Evolutionary conservation across 2,797 vertebrate genomes (phyloP), one percentile per base, ranked within the genome.

Genomic region (Chaunax sp.): DNA sequence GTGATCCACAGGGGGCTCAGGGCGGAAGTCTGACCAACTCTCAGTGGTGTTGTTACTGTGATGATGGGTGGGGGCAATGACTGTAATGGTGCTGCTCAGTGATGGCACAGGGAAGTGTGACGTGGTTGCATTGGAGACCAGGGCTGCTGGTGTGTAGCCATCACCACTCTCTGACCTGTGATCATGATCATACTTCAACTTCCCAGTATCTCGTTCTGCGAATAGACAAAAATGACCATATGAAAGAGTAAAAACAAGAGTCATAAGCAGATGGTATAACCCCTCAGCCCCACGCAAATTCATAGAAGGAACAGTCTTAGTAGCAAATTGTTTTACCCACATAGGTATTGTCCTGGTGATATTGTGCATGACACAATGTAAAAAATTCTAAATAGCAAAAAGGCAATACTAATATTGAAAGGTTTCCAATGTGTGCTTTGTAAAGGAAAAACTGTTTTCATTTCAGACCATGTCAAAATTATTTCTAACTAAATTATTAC

Each of bases 1-100:
- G 30, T 95, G 96, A 61, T 98, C 96, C 82, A 97, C 88, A 30
- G 95, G 94, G 77, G 94, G 96, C 40, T 96, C 95, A 58, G 96
- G 95, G 69, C 90, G 94, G 82, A 98, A 98, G 70, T 97, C 96
- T 0, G 96, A 96, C 97, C 97, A 99, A 68, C 96, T 99, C 92
- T 99, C 98, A 2, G 95, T 96, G 83, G 96, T 96, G 87, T 95
- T 95, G 93, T 97, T 98, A 72, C 95, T 95, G 66, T 98, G 97
- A 89, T 98, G 97, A 87, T 90, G 91, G 18, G 95, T 95, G 77
- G 97, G 97, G 61, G 97, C 96, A 25, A 98, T 98, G 72, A 98
- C 97, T 2, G 97, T 98, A 70, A 98, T 98, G 71, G 97, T 97
- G 92, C 97, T 99, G 92, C 96, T 98, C 87, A 99, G 89, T 0